Evolutionary conservation across 1,140 invertebrate species (phyloP).

Genomic region (Drosophila ironensis): DNA sequence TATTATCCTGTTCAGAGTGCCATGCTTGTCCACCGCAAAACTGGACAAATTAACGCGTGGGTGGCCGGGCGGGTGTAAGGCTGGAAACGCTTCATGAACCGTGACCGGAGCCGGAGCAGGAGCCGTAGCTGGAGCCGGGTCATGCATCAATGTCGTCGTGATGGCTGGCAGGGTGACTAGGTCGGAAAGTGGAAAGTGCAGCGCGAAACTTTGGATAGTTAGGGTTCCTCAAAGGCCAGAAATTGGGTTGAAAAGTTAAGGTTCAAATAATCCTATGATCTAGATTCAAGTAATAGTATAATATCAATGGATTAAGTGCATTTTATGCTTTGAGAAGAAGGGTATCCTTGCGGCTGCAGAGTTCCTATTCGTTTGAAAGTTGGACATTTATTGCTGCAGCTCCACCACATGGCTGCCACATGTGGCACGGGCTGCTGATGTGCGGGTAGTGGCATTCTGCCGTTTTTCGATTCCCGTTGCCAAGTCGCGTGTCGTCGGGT

Average conservation of each 20-base stretch:
- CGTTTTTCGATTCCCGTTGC: constrained; percentile 1
- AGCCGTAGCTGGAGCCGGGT: constrained; percentile 6
- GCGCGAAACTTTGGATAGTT: too few species aligned
- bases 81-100: too few species aligned
- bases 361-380: not conserved
- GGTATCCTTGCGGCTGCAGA: not conserved
- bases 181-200: constrained; percentile 8
- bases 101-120: not conserved
- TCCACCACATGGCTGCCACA: constrained; percentile 55
- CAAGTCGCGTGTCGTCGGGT: constrained; percentile 62
- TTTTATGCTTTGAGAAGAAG: too few species aligned
- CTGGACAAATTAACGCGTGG: constrained; percentile 75
- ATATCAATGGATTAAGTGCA: too few species aligned
- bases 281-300: too few species aligned
- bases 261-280: too few species aligned
- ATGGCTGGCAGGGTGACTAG: not conserved
- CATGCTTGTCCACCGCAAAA: constrained; percentile 50
- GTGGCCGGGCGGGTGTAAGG: constrained; percentile 18
- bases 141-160: constrained; percentile 67
- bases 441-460: too few species aligned
- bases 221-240: too few species aligned
- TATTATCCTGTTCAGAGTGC: constrained; percentile 67
- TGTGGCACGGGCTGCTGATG: constrained; percentile 28
- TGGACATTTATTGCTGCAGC: constrained; percentile 21
- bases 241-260: too few species aligned